phyloP scores from a whole-genome alignment of 2,797 vertebrate species.

The Antennarius maculatus region DNA sequence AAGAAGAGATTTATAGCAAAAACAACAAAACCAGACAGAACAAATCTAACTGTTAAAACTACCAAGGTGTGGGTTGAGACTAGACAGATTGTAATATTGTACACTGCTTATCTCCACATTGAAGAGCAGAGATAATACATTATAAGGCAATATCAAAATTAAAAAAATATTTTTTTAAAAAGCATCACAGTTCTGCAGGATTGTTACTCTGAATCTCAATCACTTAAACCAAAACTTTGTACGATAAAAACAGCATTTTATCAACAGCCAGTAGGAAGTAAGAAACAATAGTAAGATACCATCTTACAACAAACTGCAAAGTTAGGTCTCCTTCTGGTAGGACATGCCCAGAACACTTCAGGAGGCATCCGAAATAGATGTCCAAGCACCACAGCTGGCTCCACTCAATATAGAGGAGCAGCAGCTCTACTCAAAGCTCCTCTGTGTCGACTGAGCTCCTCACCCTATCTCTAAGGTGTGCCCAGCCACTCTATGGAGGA shows the following conservation, averaged over 20 bases:
- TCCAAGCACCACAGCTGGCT: too few relatives aligned
- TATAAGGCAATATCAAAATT: constrained; percentile 3
- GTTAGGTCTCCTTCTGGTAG: background rate
- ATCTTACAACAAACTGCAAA: constrained; percentile 14
- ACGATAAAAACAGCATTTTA: background rate
- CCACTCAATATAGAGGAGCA: too few relatives aligned
- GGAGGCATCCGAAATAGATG: too few relatives aligned
- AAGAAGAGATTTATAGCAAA: constrained; percentile 12
- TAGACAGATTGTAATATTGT: constrained; percentile 11
- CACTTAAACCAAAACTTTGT: constrained; percentile 6
- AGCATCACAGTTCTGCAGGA: constrained; percentile 11
- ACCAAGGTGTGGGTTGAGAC: constrained; percentile 20
- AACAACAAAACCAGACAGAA: constrained; percentile 7
- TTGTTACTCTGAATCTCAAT: constrained; percentile 20
- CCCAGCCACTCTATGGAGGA: too few relatives aligned
- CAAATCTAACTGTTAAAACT: constrained; percentile 15
- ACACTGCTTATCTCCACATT: background rate
- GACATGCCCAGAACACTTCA: too few relatives aligned
- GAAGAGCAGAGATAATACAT: constrained; percentile 9
- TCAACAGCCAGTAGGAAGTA: background rate
- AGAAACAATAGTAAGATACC: constrained; percentile 11
- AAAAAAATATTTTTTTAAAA: constrained; percentile 11
- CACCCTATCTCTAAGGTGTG: too few relatives aligned
- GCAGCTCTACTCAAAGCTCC: too few relatives aligned
- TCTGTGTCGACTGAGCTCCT: too few relatives aligned